phyloP scores from a whole-genome alignment of 92 coral and sea anemone genomes.

The Bergia sp. region DNA sequence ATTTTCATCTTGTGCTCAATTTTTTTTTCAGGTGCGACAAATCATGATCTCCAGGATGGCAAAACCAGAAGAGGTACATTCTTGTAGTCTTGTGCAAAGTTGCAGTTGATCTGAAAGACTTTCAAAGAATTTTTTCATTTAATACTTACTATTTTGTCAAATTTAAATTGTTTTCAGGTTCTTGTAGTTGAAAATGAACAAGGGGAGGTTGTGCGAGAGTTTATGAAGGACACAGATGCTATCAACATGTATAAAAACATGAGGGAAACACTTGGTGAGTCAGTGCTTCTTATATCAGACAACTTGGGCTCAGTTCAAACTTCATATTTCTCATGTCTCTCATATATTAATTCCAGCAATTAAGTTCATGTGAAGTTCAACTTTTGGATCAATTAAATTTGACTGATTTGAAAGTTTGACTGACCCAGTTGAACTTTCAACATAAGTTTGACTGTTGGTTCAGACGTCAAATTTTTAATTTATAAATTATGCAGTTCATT shows the following conservation, averaged over 20 bases:
- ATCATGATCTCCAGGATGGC: constrained; percentile 99
- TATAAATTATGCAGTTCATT: too few relatives aligned
- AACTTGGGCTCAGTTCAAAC: too few relatives aligned
- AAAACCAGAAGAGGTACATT: constrained; percentile 93
- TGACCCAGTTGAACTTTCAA: too few relatives aligned
- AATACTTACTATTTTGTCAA: not conserved
- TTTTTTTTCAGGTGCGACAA: constrained; percentile 75
- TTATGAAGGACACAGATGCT: constrained; percentile 99
- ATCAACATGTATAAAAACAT: constrained; percentile 96
- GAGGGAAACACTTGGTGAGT: constrained; percentile 96
- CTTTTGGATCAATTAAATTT: too few relatives aligned
- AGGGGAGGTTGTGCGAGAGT: constrained; percentile 97
- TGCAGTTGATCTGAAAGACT: too few relatives aligned
- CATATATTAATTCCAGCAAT: too few relatives aligned
- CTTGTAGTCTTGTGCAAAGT: not conserved
- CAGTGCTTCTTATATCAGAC: not conserved
- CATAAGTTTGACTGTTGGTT: too few relatives aligned
- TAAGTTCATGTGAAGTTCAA: too few relatives aligned
- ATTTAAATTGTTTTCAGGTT: constrained; percentile 56
- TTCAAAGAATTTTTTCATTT: too few relatives aligned
- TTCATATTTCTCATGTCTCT: too few relatives aligned
- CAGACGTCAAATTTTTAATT: too few relatives aligned
- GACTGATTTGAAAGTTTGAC: too few relatives aligned
- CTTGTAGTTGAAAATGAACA: constrained; percentile 99
- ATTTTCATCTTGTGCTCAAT: not conserved